Evolutionary conservation across 2,113 vertebrate genomes (phyloP).

Genomic region (Podarcis cretensis): DNA sequence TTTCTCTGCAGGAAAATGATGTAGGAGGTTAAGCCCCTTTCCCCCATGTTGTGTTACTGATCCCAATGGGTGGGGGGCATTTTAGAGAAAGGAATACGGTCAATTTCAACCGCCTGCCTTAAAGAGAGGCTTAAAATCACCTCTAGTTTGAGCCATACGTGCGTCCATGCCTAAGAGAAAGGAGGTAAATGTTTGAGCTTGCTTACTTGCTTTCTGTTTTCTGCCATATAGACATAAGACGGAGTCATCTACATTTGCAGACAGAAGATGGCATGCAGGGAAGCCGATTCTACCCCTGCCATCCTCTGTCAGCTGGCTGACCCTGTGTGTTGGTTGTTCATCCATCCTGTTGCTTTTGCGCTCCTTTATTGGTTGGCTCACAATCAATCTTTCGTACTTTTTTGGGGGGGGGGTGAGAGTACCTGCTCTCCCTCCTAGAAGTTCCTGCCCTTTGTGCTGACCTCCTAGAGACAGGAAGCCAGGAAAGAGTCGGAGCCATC

Average conservation of each 20-base stretch:
- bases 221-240: not conserved
- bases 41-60: not conserved
- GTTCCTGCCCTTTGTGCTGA: not conserved
- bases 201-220: not conserved
- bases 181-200: not conserved
- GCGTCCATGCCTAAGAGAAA: not conserved
- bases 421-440: not conserved
- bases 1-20: not conserved
- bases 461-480: not conserved
- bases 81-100: not conserved
- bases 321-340: not conserved
- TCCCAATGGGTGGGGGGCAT: not conserved
- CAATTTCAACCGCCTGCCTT: not conserved
- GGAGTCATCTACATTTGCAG: not conserved
- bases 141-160: not conserved
- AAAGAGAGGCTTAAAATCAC: not conserved
- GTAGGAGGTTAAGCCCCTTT: not conserved
- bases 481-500: not conserved
- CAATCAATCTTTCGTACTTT: not conserved
- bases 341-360: too few species aligned
- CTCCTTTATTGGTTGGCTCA: not conserved
- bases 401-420: not conserved
- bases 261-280: not conserved
- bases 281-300: not conserved
- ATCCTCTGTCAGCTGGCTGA: not conserved